These are phyloP conservation scores for Fulmarus glacialis DNA, from an alignment of 2,113 vertebrate genomes.

Conservation along the genomic window DNA sequence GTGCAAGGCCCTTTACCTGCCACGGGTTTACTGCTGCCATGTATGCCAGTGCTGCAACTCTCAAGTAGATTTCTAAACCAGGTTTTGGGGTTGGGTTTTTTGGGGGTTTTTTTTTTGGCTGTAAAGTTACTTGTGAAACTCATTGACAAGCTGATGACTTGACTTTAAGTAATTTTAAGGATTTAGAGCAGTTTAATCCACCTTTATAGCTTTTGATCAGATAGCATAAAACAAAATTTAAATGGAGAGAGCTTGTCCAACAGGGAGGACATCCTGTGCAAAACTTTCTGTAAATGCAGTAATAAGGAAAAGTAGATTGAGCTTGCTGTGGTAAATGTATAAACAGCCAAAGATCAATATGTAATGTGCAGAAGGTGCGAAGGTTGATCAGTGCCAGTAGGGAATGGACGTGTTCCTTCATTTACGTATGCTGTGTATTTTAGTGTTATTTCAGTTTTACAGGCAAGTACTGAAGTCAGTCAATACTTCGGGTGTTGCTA, in stretches of 20 bases:
- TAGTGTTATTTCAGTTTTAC: not conserved
- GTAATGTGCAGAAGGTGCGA: not conserved
- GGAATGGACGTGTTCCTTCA: not conserved
- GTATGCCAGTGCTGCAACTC: not conserved
- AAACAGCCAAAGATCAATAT: not conserved
- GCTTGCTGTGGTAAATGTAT: not conserved
- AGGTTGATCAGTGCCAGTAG: not conserved
- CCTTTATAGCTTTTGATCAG: not conserved
- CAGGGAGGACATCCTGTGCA: not conserved
- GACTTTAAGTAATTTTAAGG: not conserved
- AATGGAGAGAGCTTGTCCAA: not conserved
- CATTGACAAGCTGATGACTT: not conserved
- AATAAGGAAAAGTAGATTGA: not conserved
- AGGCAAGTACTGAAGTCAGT: not conserved
- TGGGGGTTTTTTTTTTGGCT: too few relatives aligned
- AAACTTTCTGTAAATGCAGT: not conserved
- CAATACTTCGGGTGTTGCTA: not conserved
- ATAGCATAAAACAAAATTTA: not conserved
- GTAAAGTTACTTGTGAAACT: not conserved
- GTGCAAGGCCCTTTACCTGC: too few relatives aligned
- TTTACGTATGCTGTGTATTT: not conserved
- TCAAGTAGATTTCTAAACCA: not conserved
- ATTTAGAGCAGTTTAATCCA: not conserved
- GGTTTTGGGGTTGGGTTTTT: too few relatives aligned
- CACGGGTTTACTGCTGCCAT: fast-evolving